Evolutionary conservation across 2,113 vertebrate genomes (phyloP), one percentile per base, ranked within the genome.

Genomic region (Psittacula cyanocephala): DNA sequence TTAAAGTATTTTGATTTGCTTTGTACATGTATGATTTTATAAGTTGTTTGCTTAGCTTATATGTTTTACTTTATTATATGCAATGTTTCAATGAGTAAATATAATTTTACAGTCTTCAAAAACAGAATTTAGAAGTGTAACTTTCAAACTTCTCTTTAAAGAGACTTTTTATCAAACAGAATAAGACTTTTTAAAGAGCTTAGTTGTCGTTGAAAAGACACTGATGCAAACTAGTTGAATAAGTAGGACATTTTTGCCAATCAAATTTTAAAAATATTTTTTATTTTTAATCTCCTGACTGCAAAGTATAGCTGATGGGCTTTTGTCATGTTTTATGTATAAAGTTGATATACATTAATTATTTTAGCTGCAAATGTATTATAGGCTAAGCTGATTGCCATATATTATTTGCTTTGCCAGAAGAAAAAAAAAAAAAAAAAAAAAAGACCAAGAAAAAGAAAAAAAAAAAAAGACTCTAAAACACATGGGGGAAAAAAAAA

Each of bases 301-400:
- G 83, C 37, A 93, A 88, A 94, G 22, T 91, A 93, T 88, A 86
- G 91, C 81, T 92, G 88, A 92, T 76, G 79, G 86, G 70, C 59
- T 96, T 96, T 95, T 78, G 55, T 81, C 65, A 91, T 96, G 86
- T 96, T 97, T 97, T 96, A 94, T 94, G 68, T 93, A 94, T 96
- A 77, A 88, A 96, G 74, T 87, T 96, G 91, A 97, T 96, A 96
- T 44, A 87, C 35, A 94, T 96, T 70, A 93, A 95, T 95, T 96
- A 94, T 90, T 94, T 93, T 77, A 91, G 55, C 37, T 88, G 49
- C 9, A 86, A 95, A 74, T 59, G 12, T 52, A 90, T 92, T 92
- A 87, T 92, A 85, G 86, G 72, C 29, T 90, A 93, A 97, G 62
- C 22, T 95, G 70, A 95, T 96, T 97, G 81, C 37, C 75, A 97